Evolutionary conservation across 2,797 vertebrate genomes (phyloP), one percentile per base, ranked within the genome.

Genomic region (Centropyge bicolor): DNA sequence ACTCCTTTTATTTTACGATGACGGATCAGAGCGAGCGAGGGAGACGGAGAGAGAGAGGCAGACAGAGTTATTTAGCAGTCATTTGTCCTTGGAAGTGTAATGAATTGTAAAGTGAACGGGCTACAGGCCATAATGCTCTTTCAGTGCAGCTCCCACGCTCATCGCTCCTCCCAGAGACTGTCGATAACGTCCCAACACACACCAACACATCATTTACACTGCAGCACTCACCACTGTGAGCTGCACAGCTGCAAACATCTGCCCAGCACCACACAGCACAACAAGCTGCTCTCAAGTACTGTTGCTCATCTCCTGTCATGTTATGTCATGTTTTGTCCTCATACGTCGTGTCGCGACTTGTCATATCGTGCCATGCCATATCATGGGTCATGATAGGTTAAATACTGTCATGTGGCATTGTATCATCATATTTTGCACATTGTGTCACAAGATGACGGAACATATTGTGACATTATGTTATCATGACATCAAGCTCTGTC

Each of bases 91-190:
- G 89, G 86, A 82, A 90, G 88, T 89, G 89, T 89, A 92, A 91
- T 93, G 90, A 93, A 89, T 92, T 89, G 90, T 90, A 87, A 92
- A 90, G 89, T 87, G 87, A 91, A 89, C 78, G 63, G 91, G 94
- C 94, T 90, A 91, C 90, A 87, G 92, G 86, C 90, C 87, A 91
- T 92, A 80, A 86, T 89, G 86, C 87, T 85, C 81, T 90, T 83
- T 80, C 84, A 80, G 80, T 69, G 76, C 85, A 69, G 83, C 88
- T 90, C 83, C 86, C 77, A 82, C 70, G 57, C 88, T 92, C 89
- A 89, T 89, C 90, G 67, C 76, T 88, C 78, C 80, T 69, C 70
- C 86, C 82, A 27, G 87, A 81, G 84, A 36, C 87, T 70, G 88
- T 92, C 91, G 67, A 93, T 91, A 88, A 81, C 63, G 19, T 81